A percentile compares a stretch with the other conserved stretches of the same genome.
Evolutionary conservation across 30 jellyfish, hydroid and myxozoan species (phyloP).

Genomic region (Hydra vulgaris): DNA sequence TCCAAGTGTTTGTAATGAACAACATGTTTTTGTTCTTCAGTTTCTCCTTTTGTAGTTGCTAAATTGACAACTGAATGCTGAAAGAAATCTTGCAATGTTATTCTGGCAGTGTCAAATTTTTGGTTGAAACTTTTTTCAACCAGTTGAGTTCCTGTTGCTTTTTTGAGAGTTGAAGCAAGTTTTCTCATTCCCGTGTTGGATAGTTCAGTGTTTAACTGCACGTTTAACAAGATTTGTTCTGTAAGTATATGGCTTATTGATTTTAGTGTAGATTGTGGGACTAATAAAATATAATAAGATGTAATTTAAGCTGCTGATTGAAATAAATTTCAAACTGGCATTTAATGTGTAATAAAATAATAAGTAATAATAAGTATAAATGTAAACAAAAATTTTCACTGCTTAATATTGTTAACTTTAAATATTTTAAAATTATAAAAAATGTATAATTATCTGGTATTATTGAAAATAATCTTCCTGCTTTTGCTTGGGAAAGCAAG

Average conservation of each 20-base stretch:
- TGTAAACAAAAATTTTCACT: not conserved
- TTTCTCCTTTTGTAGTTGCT: not conserved
- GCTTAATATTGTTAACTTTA: not conserved
- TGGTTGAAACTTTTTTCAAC: not conserved
- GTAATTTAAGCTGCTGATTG: not conserved
- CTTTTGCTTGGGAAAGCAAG: not conserved
- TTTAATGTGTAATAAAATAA: not conserved
- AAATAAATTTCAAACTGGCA: not conserved
- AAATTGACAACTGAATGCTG: not conserved
- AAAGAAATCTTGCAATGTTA: not conserved
- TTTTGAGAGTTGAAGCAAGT: not conserved
- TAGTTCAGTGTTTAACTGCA: not conserved
- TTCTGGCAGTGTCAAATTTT: not conserved
- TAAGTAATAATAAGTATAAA: not conserved
- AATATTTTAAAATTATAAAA: too few relatives aligned
- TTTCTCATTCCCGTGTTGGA: not conserved
- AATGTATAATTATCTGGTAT: not conserved
- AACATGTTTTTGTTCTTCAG: too few relatives aligned
- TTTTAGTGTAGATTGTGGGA: not conserved
- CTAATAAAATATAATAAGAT: not conserved
- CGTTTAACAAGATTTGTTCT: not conserved
- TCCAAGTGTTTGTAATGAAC: too few relatives aligned
- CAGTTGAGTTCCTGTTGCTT: not conserved
- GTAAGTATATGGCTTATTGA: not conserved
- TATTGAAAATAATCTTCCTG: not conserved